Base-by-base conservation (phyloP, 2,888 invertebrate species). In the Spodoptera littoralis region DNA sequence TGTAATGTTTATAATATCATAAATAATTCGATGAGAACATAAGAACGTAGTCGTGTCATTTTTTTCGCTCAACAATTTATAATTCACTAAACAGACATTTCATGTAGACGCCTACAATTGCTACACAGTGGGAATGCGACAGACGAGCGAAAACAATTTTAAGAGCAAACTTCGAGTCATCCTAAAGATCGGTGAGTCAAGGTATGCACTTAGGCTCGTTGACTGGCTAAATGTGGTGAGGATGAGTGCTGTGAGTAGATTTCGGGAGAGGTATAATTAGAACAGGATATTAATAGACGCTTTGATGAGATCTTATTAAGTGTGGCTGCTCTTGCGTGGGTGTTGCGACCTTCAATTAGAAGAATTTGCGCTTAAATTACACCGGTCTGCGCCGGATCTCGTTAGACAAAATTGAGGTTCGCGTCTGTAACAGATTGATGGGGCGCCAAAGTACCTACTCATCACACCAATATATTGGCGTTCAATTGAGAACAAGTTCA, bases 281-380 rank as follows among this genome's bases (percentile, higher is more conserved):
- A 88, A 58, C 80, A 79, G 78, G 79, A 82, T 91, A 91, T 87
- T 89, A 90, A 92, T 93, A 93, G 88, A 71, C 69, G 65, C 69
- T 75, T 83, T 86, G 85, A 86, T 86, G 88, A 87, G 87, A 84
- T 87, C 84, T 88, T 87, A 84, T 86, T 84, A 52, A 83, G 80
- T 69, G 69, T 67, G 72, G 75, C 59, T 78, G 76, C 71, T 80
- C 79, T 62, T 79, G 87, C 84, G 93, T 92, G 88, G 92, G 92
- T 76, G 88, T 77, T 80, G 77, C 82, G 89, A 88, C 91, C 91
- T 92, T 92, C 91, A 90, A 86, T 88, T 84, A 86, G 79, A 82
- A 80, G 86, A 86, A 85, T 86, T 77, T 71, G 76, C 82, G 81
- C 77, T 86, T 82, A 87, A 84, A 84, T 83, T 76, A 79, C 81